These are phyloP conservation scores for Laticauda colubrina DNA, from an alignment of 2,113 vertebrate genomes.

Conservation along the genomic window DNA sequence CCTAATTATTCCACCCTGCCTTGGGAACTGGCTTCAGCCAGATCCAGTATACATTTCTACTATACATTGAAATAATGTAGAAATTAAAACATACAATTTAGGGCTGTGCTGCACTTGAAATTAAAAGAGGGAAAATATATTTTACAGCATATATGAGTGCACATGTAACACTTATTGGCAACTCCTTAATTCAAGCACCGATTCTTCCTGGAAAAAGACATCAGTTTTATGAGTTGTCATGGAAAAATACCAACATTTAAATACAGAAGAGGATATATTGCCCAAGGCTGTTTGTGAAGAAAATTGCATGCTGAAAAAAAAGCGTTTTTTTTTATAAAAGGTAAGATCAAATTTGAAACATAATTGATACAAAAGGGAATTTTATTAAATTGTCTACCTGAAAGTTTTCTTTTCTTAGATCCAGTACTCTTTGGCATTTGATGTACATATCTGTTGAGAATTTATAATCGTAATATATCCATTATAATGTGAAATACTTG, in stretches of 20 bases:
- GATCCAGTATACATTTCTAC: not conserved
- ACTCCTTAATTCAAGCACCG: not conserved
- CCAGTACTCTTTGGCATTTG: not conserved
- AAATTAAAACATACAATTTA: constrained; percentile 10
- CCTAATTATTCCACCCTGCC: not conserved
- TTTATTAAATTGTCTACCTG: not conserved
- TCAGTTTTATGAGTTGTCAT: not conserved
- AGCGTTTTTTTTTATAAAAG: not conserved
- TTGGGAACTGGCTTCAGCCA: not conserved
- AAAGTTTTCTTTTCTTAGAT: not conserved
- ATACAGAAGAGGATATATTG: not conserved
- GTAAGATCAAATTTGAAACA: not conserved
- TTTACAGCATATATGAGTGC: not conserved
- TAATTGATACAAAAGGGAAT: not conserved
- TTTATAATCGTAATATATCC: not conserved
- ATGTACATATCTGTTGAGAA: not conserved
- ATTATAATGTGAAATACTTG: not conserved
- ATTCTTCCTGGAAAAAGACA: not conserved
- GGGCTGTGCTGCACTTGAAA: not conserved
- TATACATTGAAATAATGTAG: constrained; percentile 10
- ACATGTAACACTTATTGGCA: not conserved
- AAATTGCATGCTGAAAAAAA: not conserved
- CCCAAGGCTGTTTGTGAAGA: not conserved
- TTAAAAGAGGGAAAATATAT: not conserved
- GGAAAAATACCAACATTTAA: not conserved